These are phyloP conservation scores for Sylvilagus floridanus DNA, from an alignment of 2,797 vertebrate genomes.

Conservation along the genomic window DNA sequence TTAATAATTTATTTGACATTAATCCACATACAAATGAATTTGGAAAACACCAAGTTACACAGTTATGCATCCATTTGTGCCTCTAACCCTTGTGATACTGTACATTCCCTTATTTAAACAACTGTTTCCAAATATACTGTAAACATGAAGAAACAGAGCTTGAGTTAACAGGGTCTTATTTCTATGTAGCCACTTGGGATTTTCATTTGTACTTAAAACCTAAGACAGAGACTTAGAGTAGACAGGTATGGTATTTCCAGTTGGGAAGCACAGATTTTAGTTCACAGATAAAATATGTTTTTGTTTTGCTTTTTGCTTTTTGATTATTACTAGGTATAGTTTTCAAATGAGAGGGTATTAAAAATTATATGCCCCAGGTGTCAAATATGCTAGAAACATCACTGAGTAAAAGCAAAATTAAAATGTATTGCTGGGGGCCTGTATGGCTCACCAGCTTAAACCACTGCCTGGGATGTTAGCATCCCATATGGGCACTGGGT, in stretches of 20 bases:
- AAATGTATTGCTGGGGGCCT: background rate
- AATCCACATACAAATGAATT: background rate
- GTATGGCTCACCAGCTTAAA: too few species aligned
- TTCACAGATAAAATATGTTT: background rate
- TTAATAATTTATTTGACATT: background rate
- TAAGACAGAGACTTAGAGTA: background rate
- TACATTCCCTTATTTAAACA: background rate
- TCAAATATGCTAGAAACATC: background rate
- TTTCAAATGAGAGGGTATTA: background rate
- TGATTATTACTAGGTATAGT: conserved; percentile 24
- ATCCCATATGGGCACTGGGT: too few species aligned
- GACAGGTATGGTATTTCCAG: background rate
- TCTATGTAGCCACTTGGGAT: background rate
- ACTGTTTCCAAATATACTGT: background rate
- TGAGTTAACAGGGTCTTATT: background rate
- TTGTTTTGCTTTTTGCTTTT: background rate
- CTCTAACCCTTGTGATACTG: background rate
- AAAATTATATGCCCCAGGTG: background rate
- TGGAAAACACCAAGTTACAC: background rate
- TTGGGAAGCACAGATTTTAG: background rate
- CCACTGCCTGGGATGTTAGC: too few species aligned
- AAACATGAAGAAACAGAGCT: background rate
- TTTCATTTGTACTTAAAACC: background rate
- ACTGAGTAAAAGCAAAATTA: background rate
- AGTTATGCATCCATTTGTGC: background rate